A percentile compares a stretch with the other conserved stretches of the same genome.
Evolutionary conservation across 2,113 vertebrate species (phyloP).

Genomic region (Ctenomys sociabilis): DNA sequence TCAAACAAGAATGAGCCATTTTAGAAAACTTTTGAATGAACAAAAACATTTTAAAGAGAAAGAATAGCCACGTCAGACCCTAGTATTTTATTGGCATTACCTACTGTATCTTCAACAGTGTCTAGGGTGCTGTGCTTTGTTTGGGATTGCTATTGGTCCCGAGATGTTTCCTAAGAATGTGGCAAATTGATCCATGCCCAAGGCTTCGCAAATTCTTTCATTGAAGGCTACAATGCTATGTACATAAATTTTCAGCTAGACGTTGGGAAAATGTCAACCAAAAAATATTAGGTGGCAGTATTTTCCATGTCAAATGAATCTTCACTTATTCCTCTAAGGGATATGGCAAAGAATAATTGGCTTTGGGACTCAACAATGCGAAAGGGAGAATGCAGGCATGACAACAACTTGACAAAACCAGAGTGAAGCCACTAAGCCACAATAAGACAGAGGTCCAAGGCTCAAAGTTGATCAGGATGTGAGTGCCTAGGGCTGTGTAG

Average conservation of each 20-base stretch:
- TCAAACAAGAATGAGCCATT: not conserved
- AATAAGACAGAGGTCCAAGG: not conserved
- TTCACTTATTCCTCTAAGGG: not conserved
- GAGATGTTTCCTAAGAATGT: not conserved
- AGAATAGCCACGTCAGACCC: not conserved
- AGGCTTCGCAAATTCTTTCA: not conserved
- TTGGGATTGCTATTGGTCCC: not conserved
- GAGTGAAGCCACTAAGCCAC: not conserved
- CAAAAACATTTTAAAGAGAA: not conserved
- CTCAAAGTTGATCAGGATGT: not conserved
- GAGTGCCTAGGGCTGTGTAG: not conserved
- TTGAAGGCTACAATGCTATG: not conserved
- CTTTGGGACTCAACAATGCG: not conserved
- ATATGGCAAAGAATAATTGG: not conserved
- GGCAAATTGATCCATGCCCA: not conserved
- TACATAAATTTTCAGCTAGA: not conserved
- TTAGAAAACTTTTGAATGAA: not conserved
- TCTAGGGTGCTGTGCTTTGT: not conserved
- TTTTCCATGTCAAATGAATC: constrained; percentile 30
- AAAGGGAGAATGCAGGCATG: not conserved
- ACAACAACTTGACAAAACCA: not conserved
- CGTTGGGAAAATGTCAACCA: not conserved
- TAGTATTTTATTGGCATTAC: not conserved
- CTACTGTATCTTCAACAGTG: not conserved
- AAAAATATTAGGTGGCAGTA: not conserved